Evolutionary conservation across 2,797 vertebrate species (phyloP), one percentile per base, ranked within the genome.

Genomic region (Spea hammondii): DNA sequence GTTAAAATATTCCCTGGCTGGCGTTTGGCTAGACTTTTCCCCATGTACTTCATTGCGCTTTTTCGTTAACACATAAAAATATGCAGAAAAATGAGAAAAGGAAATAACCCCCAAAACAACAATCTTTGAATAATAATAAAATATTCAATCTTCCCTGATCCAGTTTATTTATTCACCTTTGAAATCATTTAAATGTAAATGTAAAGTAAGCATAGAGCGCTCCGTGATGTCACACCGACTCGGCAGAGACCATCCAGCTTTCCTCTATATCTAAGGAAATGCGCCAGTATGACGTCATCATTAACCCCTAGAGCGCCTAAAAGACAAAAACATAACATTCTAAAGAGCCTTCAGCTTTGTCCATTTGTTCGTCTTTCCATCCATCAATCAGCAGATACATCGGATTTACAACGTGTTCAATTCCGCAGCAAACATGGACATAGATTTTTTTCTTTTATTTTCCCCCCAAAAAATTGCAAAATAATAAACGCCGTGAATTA

Each of bases 101-200:
- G 12, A 60, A 72, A 32, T 13, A 67, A 5, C 14, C 49, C 45
- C 12, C 7, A 65, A 78, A 60, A 72, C 17, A 79, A 70, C 57
- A 70, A 64, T 49, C 72, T 64, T 54, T 46, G 17, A 79, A 74
- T 79, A 64, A 70, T 79, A 79, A 74, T 65, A 79, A 51, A 79
- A 75, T 47, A 53, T 79, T 66, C 72, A 70, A 54, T 79, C 66
- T 75, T 57, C 13, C 32, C 5, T 14, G 12, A 54, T 70, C 5
- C 72, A 53, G 57, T 55, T 79, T 55, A 70, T 72, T 75, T 70
- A 65, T 75, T 75, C 66, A 2, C 57, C 72, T 45, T 45, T 49
- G n/a, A 70, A 79, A 75, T 79, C 78, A 79, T 79, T 74, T 79
- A 75, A 75, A 79, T 74, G 60, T 79, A 75, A 75, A 79, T 74